Base-by-base conservation (phyloP, 1,140 invertebrate species). In the Hylyphantes graminicola region DNA sequence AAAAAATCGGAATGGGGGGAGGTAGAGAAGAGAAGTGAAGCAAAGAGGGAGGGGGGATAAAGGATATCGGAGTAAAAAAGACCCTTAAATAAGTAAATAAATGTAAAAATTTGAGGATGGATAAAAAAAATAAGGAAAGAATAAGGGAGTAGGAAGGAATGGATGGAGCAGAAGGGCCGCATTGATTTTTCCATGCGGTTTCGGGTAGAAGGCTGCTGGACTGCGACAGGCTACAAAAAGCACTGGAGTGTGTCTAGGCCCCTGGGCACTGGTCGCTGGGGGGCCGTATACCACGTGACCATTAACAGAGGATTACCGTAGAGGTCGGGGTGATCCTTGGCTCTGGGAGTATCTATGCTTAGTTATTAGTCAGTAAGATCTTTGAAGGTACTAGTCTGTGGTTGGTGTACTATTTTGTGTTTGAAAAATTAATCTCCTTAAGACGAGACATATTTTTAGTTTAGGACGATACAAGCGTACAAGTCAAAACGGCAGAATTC, bases 131-230 rank as follows among this genome's bases (percentile, higher is more conserved):
- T 10, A 54, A 74, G 57, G 70, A 51, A 67, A 35, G 35, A 35
- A 35, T 35, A 35, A 35, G 5, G 35, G 35, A 5, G 35, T 35
- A 51, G 68, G 57, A 51, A 65, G 61, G 75, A 64, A 54, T 21
- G 70, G 75, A 82, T 82, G 70, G 57, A 82, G 80, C 72, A 74
- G 80, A 82, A 82, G 70, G 68, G 72, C 48, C 51, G 80, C 80
- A 82, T 82, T 82, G 80, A 82, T 82, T 82, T 82, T 82, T 82
- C 80, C 73, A 82, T 82, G 80, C 72, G 80, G 80, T 82, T 75
- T 82, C 65, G 75, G 80, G 65, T 75, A 10, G 63, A 67, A 74
- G 70, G 80, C 57, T 74, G 80, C 65, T 72, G 73, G 67, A 54
- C 67, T 53, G 54, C 65, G 51, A 81, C 70, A 75, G 15, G 48